Evolutionary conservation across 1,140 invertebrate species (phyloP).

Genomic region (Drosophila carrolli): DNA sequence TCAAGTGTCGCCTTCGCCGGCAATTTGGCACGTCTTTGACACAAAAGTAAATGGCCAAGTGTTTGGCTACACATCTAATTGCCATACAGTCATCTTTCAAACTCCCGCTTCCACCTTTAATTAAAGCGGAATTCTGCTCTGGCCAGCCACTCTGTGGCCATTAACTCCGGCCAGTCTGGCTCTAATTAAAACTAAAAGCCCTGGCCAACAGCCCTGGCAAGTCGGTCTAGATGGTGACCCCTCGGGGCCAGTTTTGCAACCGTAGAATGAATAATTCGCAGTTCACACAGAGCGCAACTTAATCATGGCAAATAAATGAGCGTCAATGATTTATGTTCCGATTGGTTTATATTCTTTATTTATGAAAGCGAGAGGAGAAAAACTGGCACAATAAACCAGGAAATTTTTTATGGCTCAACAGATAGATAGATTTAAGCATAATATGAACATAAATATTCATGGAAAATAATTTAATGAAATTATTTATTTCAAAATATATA

Average conservation of each 20-base stretch:
- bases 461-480: background rate
- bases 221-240: background rate
- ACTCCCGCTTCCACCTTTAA: slow-evolving; percentile 42
- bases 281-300: slow-evolving; percentile 7
- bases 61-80: slow-evolving; percentile 66
- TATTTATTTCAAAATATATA: background rate
- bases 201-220: background rate
- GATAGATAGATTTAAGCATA: slow-evolving; percentile 4
- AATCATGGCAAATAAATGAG: slow-evolving; percentile 16
- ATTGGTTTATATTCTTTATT: slow-evolving; percentile 23
- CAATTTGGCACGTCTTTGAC: slow-evolving; percentile 66
- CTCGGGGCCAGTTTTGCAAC: slow-evolving; percentile 5
- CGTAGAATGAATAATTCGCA: slow-evolving; percentile 25
- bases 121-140: slow-evolving; percentile 39
- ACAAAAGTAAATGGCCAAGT: slow-evolving; percentile 67
- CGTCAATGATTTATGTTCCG: slow-evolving; percentile 19
- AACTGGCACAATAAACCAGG: slow-evolving; percentile 9
- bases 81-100: slow-evolving; percentile 38
- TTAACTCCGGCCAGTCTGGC: slow-evolving; percentile 42
- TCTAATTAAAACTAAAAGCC: slow-evolving; percentile 57
- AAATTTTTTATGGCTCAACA: slow-evolving; percentile 12
- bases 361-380: background rate
- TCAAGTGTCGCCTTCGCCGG: slow-evolving; percentile 56
- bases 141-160: slow-evolving; percentile 52
- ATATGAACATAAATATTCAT: background rate